These are phyloP conservation scores for Galago senegalensis DNA, from an alignment of 2,797 vertebrate species.

Conservation along the genomic window DNA sequence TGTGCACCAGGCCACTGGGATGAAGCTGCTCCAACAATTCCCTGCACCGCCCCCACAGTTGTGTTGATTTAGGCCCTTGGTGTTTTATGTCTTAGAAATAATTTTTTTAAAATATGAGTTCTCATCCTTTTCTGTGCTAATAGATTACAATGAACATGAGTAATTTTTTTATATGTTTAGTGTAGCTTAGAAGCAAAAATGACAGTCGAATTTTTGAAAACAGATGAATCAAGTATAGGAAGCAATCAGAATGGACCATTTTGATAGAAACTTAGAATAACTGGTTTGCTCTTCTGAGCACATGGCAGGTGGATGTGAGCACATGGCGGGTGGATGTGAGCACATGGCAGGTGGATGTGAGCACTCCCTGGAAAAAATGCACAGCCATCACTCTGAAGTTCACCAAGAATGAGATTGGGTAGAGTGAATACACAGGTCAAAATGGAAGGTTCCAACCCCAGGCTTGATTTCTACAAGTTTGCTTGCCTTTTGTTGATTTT, in stretches of 20 bases:
- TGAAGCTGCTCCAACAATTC: too few species aligned
- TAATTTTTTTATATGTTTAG: too few species aligned
- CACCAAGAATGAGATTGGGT: too few species aligned
- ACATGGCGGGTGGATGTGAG: too few species aligned
- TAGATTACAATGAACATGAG: neutral
- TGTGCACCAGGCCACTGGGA: accelerated
- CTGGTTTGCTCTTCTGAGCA: too few species aligned
- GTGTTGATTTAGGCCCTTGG: neutral
- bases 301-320: too few species aligned
- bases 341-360: too few species aligned
- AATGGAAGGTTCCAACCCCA: neutral
- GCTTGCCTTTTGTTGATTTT: neutral
- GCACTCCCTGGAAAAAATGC: neutral
- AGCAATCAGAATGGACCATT: neutral
- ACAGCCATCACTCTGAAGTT: neutral
- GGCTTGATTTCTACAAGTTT: neutral
- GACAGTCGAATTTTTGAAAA: neutral
- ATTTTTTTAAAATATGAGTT: neutral
- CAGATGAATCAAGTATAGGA: accelerated
- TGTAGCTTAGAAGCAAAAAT: neutral
- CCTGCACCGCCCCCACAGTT: accelerated
- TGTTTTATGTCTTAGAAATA: neutral
- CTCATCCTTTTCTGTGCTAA: neutral
- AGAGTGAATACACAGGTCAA: too few species aligned
- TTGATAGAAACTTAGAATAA: neutral